Evolutionary conservation across 2,113 vertebrate genomes (phyloP).

Genomic region (Abramis brama): DNA sequence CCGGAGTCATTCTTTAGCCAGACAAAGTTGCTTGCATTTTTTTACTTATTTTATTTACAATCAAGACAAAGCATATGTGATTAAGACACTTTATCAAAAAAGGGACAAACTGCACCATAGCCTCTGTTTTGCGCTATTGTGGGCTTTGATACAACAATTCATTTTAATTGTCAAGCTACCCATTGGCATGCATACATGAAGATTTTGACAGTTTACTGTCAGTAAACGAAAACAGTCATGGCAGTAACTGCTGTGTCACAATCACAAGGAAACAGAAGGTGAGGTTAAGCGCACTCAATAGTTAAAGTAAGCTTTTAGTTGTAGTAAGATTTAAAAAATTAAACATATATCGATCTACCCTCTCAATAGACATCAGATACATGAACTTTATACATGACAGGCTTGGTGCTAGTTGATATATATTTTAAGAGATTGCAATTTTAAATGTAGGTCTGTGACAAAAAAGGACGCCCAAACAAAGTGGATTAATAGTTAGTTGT

Average conservation of each 20-base stretch:
- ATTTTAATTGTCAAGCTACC: neutral
- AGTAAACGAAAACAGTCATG: no score
- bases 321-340: neutral
- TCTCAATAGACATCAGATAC: constrained; percentile 36
- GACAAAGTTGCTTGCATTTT: neutral
- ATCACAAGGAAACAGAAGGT: neutral
- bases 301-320: neutral
- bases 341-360: neutral
- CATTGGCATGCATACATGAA: neutral
- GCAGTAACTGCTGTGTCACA: neutral
- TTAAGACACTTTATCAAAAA: neutral
- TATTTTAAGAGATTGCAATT: constrained; percentile 44
- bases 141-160: neutral
- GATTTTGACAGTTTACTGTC: no score
- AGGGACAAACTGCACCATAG: neutral
- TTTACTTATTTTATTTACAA: constrained; percentile 3
- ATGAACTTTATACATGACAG: constrained; percentile 28
- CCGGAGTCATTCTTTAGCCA: constrained; percentile 3
- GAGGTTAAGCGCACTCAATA: no score
- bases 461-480: constrained; percentile 22
- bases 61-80: neutral
- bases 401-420: constrained; percentile 41
- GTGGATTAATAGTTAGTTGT: constrained; percentile 38
- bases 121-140: neutral
- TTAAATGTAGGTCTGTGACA: constrained; percentile 46